phyloP scores from a whole-genome alignment of 2,888 invertebrate species.

The Sialis fuliginosa region DNA sequence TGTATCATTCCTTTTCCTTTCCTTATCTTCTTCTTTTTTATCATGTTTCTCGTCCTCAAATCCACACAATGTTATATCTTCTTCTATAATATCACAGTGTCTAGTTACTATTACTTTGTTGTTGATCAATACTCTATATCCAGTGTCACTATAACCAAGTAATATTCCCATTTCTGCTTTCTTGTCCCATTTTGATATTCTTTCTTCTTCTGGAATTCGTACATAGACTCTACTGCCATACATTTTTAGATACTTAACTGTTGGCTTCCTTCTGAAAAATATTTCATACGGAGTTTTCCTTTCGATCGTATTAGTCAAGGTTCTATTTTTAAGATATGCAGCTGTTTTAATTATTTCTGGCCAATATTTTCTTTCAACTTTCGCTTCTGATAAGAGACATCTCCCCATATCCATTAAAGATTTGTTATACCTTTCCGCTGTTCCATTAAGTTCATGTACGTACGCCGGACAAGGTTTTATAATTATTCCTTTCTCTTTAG shows the following conservation, averaged over 20 bases:
- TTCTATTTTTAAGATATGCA: slow-evolving; percentile 9
- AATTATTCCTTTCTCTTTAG: slow-evolving; percentile 9
- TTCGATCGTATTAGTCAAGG: slow-evolving; percentile 6
- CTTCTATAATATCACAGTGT: no score
- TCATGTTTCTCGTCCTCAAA: no score
- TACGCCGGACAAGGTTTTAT: slow-evolving; percentile 10
- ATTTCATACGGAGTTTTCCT: slow-evolving; percentile 11
- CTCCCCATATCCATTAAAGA: slow-evolving; percentile 10
- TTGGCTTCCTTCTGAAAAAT: slow-evolving; percentile 11
- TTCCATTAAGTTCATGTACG: background rate
- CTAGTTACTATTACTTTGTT: no score
- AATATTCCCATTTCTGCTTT: slow-evolving; percentile 7
- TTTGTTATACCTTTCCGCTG: slow-evolving; percentile 12
- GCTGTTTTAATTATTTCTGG: slow-evolving; percentile 9
- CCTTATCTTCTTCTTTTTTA: no score
- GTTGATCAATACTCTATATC: background rate
- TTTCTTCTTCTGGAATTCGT: slow-evolving; percentile 6
- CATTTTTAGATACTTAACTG: slow-evolving; percentile 6
- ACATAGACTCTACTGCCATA: slow-evolving; percentile 8
- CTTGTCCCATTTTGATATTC: slow-evolving; percentile 7
- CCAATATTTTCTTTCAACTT: slow-evolving; percentile 9
- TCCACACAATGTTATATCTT: no score
- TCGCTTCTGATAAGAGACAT: slow-evolving; percentile 11
- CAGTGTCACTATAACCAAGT: background rate
- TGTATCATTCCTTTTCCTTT: no score